These are phyloP conservation scores for Lasioglossum baleicum DNA, from an alignment of 1,140 invertebrate species.

Conservation along the genomic window DNA sequence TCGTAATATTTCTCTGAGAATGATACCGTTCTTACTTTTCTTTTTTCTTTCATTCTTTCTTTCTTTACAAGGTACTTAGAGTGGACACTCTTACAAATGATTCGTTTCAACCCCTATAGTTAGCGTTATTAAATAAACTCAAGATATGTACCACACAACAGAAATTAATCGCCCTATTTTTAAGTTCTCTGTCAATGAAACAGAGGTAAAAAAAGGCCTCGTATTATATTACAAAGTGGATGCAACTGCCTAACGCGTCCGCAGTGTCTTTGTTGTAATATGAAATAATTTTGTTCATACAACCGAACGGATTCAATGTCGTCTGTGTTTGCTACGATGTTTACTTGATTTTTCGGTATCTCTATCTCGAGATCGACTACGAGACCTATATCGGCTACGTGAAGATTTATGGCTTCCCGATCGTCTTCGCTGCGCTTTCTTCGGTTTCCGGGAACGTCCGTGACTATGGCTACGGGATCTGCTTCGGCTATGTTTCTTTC, in stretches of 20 bases:
- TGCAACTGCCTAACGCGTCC: background rate
- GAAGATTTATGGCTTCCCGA: conserved; percentile 80
- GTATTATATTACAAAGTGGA: conserved; percentile 41
- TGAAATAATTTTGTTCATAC: background rate
- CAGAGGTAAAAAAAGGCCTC: conserved; percentile 33
- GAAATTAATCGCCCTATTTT: conserved; percentile 30
- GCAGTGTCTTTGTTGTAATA: background rate
- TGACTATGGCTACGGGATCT: conserved; percentile 80
- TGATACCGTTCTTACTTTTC: conserved; percentile 14
- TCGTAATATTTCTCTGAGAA: conserved; percentile 55
- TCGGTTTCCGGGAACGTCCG: conserved; percentile 77
- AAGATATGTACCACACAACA: conserved; percentile 33
- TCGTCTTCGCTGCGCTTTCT: conserved; percentile 75
- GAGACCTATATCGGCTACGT: conserved; percentile 79
- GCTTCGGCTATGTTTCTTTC: conserved; percentile 80
- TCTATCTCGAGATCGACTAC: conserved; percentile 80
- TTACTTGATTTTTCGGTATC: conserved; percentile 74
- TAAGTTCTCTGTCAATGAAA: conserved; percentile 17
- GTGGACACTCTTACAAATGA: conserved; percentile 21
- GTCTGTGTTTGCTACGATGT: conserved; percentile 75
- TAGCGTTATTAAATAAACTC: conserved; percentile 26
- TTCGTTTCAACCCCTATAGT: conserved; percentile 25
- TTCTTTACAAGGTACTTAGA: conserved; percentile 33
- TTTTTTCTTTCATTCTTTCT: background rate
- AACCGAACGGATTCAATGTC: conserved; percentile 59